phyloP scores from a whole-genome alignment of 2,113 vertebrate species.

The Percina caprodes region DNA sequence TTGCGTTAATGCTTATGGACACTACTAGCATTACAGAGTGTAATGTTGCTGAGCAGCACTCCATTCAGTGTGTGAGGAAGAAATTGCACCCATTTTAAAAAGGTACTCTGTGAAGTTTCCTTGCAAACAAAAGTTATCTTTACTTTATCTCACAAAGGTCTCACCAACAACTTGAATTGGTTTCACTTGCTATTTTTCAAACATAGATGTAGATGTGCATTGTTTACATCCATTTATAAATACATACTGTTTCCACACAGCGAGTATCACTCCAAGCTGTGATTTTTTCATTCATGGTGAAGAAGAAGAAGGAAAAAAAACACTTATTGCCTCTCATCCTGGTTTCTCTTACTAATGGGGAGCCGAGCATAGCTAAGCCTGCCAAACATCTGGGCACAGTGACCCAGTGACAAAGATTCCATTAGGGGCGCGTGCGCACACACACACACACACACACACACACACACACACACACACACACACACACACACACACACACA shows the following conservation, averaged over 20 bases:
- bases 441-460: too few relatives aligned
- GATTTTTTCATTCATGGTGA: neutral
- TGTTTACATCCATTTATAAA: too few relatives aligned
- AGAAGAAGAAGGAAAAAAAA: neutral
- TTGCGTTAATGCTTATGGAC: neutral
- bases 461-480: too few relatives aligned
- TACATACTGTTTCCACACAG: neutral
- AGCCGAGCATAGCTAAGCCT: conserved; percentile 34
- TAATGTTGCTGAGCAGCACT: neutral
- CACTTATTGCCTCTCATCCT: conserved; percentile 9
- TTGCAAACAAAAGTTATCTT: neutral
- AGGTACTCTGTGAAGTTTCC: neutral
- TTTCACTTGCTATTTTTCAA: too few relatives aligned
- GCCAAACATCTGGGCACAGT: conserved; percentile 63
- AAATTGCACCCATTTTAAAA: neutral
- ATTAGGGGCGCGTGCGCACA: neutral
- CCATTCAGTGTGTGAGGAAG: neutral
- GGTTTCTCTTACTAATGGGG: conserved; percentile 33
- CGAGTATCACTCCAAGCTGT: neutral
- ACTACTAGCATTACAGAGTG: neutral
- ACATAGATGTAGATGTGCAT: too few relatives aligned
- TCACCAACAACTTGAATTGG: too few relatives aligned
- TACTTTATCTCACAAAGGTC: too few relatives aligned
- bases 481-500: too few relatives aligned
- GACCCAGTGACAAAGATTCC: conserved; percentile 61